Evolutionary conservation across 2,797 vertebrate species (phyloP).

Genomic region (Mus spretus): DNA sequence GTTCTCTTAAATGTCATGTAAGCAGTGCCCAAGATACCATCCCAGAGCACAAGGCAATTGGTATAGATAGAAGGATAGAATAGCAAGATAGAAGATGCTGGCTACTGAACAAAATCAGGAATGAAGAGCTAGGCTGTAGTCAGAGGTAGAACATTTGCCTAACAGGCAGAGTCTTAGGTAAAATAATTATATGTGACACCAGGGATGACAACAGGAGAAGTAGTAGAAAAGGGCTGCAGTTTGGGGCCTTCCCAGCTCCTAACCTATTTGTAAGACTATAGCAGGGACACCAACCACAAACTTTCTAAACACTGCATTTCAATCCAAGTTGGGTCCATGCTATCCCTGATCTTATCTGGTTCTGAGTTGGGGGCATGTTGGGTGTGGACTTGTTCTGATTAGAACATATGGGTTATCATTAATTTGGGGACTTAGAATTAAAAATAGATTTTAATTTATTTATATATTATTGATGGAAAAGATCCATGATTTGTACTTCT

Average conservation of each 20-base stretch:
- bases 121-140: background rate
- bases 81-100: background rate
- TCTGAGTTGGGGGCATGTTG: background rate
- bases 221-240: background rate
- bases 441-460: conserved; percentile 51
- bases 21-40: background rate
- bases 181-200: background rate
- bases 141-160: background rate
- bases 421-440: conserved; percentile 42
- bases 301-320: background rate
- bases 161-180: background rate
- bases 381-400: background rate
- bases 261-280: background rate
- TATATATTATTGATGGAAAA: conserved; percentile 52
- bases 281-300: background rate
- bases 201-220: background rate
- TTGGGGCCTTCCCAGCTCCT: background rate
- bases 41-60: background rate
- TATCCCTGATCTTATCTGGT: background rate
- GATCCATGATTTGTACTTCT: conserved; percentile 36
- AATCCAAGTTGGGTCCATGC: background rate
- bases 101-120: fast-evolving
- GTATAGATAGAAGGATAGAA: background rate
- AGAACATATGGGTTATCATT: conserved; percentile 26
- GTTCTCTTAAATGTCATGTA: conserved; percentile 36